Conservation (phyloP, 1,140 invertebrate genomes). For the Dolichoris vasculosae region DNA sequence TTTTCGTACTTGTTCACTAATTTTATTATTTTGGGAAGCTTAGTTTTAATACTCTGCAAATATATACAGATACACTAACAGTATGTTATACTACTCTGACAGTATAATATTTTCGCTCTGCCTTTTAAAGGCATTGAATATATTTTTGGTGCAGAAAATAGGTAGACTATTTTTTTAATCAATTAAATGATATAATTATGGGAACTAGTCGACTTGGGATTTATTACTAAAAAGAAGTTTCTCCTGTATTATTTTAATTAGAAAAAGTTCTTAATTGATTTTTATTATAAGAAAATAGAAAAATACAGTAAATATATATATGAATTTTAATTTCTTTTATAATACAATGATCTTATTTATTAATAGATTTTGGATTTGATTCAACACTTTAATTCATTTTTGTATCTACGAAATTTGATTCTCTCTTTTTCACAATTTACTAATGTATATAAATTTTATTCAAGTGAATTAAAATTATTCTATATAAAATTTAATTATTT, state of each 20-base stretch:
- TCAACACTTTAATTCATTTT: too few species aligned
- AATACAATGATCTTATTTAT: too few species aligned
- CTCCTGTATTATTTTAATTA: background rate
- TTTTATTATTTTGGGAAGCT: slow-evolving; percentile 41
- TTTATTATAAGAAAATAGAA: background rate
- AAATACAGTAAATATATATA: too few species aligned
- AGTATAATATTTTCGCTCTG: background rate
- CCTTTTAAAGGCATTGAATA: background rate
- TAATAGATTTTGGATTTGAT: too few species aligned
- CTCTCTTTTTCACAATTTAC: too few species aligned
- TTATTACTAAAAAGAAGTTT: background rate
- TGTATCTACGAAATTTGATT: too few species aligned
- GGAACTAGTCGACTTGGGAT: background rate
- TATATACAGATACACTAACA: background rate
- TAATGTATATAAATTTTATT: too few species aligned
- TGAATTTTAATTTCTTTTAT: too few species aligned
- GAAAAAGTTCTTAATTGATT: background rate
- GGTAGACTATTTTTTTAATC: slow-evolving; percentile 19
- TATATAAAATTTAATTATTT: too few species aligned
- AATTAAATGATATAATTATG: slow-evolving; percentile 31
- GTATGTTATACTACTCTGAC: background rate
- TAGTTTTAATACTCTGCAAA: background rate
- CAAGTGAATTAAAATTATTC: too few species aligned
- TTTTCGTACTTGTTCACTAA: slow-evolving; percentile 6
- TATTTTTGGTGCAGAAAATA: slow-evolving; percentile 29